These are phyloP conservation scores for Phrynocephalus vlangalii DNA, from an alignment of 2,797 vertebrate genomes.

Conservation along the genomic window DNA sequence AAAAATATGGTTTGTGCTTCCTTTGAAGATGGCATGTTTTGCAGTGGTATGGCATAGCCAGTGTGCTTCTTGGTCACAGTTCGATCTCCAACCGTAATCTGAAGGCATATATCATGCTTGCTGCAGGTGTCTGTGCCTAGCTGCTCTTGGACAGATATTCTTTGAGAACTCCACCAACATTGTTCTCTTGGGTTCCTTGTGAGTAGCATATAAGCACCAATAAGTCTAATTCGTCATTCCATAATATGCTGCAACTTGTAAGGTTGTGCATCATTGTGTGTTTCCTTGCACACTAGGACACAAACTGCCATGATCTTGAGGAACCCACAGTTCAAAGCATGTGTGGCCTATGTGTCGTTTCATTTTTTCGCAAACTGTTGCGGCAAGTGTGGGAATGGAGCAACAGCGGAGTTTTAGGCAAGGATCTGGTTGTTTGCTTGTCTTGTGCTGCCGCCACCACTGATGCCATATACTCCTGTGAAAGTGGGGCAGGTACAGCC, in stretches of 20 bases:
- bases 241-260: neutral
- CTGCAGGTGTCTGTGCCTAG: neutral
- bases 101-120: neutral
- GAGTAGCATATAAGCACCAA: neutral
- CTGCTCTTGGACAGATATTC: neutral
- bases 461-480: neutral
- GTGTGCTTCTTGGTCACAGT: neutral
- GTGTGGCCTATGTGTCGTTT: neutral
- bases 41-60: neutral
- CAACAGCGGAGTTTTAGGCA: rapidly evolving
- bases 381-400: neutral
- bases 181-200: neutral
- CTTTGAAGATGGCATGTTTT: neutral
- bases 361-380: neutral
- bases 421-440: neutral
- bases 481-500: neutral
- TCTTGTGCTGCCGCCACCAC: neutral
- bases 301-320: constrained; percentile 33
- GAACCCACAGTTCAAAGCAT: neutral
- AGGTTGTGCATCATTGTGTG: neutral
- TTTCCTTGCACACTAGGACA: constrained; percentile 41
- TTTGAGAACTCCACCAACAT: neutral
- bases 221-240: neutral
- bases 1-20: rapidly evolving
- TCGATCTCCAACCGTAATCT: neutral